Base-by-base conservation (phyloP, 2,888 invertebrate species). In the Tetragnatha montana region DNA sequence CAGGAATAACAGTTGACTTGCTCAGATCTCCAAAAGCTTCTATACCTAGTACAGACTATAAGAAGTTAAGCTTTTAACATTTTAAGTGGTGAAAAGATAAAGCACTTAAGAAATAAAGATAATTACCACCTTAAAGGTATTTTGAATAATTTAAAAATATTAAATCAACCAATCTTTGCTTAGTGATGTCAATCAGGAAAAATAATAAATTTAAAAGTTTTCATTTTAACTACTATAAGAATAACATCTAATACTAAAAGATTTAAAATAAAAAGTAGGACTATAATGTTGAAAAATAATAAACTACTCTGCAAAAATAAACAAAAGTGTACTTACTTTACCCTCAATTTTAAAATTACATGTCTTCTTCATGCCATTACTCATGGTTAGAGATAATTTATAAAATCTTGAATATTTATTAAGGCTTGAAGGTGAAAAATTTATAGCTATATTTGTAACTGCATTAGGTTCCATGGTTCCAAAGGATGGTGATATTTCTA, bases 271-370 rank as follows among this genome's bases (percentile, higher is more conserved):
- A 35, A 35, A 35, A 35, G 4, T 35, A 35, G 35, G 35, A 35
- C 35, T 35, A 35, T 35, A 35, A 35, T 35, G 35, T 35, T 35
- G 35, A 35, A 35, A 35, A 35, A 35, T 35, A 35, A 35, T 35
- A 35, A n/a, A n/a, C n/a, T n/a, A n/a, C 1, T 60, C 60, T 12
- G 60, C 8, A 60, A 60, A 12, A 14, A 12, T 60, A 60, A 60
- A 60, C 12, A 60, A 60, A 60, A 60, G 4, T 60, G 60, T 17
- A 81, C 69, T 70, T 35, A 81, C 81, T 49, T 70, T 68, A 19
- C 76, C 85, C 50, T 47, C 21, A 8, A 85, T 78, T 78, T 85
- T 78, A 50, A 85, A 71, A 19, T 78, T 85, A 51, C 85, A 50
- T 12, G 49, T 85, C 60, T 71, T 47, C 1, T 35, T 51, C 2